Percentiles rank a stretch among this genome's conserved stretches.
These are phyloP conservation scores for Spisula subtruncata DNA, from an alignment of 2,888 invertebrate genomes.

Conservation along the genomic window DNA sequence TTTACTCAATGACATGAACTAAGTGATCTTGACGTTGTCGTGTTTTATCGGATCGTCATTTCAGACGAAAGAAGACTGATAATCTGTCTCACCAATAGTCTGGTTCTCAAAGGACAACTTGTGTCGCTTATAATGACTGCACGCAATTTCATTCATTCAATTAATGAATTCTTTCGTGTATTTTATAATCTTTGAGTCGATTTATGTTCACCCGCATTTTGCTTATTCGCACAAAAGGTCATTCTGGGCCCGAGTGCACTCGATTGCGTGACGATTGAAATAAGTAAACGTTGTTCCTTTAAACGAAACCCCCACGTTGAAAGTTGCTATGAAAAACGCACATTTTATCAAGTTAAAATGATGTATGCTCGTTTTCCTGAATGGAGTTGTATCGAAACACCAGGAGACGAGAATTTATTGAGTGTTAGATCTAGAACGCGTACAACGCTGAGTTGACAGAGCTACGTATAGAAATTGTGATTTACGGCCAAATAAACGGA, in stretches of 20 bases:
- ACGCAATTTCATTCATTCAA: neutral
- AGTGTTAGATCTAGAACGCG: conserved; percentile 33
- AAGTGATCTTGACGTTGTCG: neutral
- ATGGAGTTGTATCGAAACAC: neutral
- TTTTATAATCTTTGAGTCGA: conserved; percentile 14
- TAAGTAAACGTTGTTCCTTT: neutral
- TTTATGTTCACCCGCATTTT: neutral
- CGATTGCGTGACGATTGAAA: conserved; percentile 42
- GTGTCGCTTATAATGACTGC: neutral
- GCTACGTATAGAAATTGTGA: conserved; percentile 41
- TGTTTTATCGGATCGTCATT: neutral
- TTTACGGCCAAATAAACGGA: conserved; percentile 45
- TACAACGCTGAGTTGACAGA: conserved; percentile 37
- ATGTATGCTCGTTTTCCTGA: conserved; percentile 25
- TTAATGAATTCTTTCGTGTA: conserved; percentile 18
- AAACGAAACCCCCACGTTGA: conserved; percentile 47
- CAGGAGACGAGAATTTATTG: conserved; percentile 27
- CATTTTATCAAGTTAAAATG: conserved; percentile 27
- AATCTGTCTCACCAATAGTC: neutral
- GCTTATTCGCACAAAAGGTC: conserved; percentile 36
- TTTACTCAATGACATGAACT: neutral
- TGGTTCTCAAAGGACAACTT: neutral
- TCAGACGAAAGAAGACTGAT: neutral
- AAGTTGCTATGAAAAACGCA: neutral
- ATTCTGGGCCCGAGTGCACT: neutral